Percentiles rank a stretch among this genome's conserved stretches.
Evolutionary conservation across 2,888 invertebrate species (phyloP).

Genomic region (Phortica magna): DNA sequence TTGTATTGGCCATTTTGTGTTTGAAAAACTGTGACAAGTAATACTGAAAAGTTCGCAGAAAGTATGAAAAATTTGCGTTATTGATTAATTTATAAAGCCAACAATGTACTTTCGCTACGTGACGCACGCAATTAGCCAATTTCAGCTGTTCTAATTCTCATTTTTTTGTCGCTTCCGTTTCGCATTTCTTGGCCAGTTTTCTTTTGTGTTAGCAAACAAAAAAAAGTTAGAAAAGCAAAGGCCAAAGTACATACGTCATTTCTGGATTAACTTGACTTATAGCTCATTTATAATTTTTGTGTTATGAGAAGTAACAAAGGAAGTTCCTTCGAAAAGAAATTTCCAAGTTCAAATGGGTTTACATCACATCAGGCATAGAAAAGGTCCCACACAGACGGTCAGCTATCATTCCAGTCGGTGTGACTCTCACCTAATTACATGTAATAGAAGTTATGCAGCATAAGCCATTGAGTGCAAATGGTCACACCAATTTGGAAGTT

Average conservation of each 20-base stretch:
- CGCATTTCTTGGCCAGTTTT: background rate
- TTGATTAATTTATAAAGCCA: constrained; percentile 14
- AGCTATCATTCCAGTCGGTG: too few relatives aligned
- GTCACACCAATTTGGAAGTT: too few relatives aligned
- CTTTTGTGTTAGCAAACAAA: background rate
- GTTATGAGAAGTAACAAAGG: too few relatives aligned
- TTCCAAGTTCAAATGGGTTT: too few relatives aligned
- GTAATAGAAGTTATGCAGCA: too few relatives aligned
- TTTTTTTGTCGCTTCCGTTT: constrained; percentile 6
- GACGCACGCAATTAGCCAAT: constrained; percentile 39
- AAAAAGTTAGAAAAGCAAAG: constrained; percentile 2
- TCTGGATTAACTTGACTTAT: background rate
- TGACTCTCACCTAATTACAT: too few relatives aligned
- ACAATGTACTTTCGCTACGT: constrained; percentile 21
- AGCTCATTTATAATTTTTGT: background rate
- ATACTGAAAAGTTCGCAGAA: background rate
- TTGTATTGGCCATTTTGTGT: background rate
- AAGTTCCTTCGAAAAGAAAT: too few relatives aligned
- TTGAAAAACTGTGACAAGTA: background rate
- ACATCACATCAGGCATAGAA: too few relatives aligned
- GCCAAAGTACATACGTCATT: background rate
- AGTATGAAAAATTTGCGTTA: background rate
- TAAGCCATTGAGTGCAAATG: too few relatives aligned
- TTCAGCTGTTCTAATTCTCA: background rate
- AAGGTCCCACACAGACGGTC: too few relatives aligned